Base-by-base conservation (phyloP, 2,888 invertebrate genomes). In the Ichneumoninae sp. region DNA sequence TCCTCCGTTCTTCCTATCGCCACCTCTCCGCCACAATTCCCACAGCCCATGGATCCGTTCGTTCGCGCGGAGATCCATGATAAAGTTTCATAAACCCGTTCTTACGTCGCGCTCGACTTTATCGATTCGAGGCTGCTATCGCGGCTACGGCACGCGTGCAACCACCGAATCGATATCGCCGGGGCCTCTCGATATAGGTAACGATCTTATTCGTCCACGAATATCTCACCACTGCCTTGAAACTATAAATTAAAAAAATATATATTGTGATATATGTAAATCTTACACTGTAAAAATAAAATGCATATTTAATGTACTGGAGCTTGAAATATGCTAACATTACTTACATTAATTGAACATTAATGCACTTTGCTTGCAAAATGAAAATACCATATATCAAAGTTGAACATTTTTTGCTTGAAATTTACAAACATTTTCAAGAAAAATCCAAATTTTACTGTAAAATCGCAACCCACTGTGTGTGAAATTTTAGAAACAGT, bases 61-160 rank as follows among this genome's bases (percentile, higher is more conserved):
- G 19, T 22, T 40, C 19, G 7, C 36, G n/a, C n/a, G 6, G 10
- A 26, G 60, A 62, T 50, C n/a, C 62, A 7, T 4, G 62, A 65
- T 65, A 62, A 44, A 22, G 26, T 62, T 60, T 74, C 47, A 50
- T 44, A 50, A 44, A 13, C 8, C 36, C 3, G 10, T 19, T 7
- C 10, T 40, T 40, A 10, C 40, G n/a, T n/a, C 3, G 40, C 30
- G 50, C 50, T 57, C 40, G 62, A 65, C 13, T 62, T 30, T 50
- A 75, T 75, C 74, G 65, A 65, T 47, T 19, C 19, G 57, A 72
- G 44, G 26, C 44, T 36, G 33, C 50, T 75, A 65, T 65, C 74
- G 22, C 74, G 33, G 19, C 10, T 44, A 50, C 52, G 26, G 40
- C 62, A 7, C 30, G 33, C 16, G 60, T 50, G 60, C 26, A 19